Evolutionary conservation across 1,140 invertebrate genomes (phyloP).

Genomic region (Phortica variegata): DNA sequence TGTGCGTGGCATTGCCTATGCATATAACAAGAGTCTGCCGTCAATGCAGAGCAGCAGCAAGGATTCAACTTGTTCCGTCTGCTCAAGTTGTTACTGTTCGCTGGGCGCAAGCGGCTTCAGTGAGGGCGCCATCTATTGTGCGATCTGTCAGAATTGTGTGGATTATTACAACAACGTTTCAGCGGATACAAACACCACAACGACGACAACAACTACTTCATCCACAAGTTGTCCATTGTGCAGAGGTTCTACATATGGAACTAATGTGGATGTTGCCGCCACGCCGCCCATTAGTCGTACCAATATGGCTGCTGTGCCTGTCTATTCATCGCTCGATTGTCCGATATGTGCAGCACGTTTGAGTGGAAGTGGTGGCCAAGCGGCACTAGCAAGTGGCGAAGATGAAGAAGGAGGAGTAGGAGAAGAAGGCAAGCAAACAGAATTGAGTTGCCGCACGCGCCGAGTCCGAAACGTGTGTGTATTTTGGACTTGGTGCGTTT

Average conservation of each 20-base stretch:
- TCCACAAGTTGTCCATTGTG: slow-evolving; percentile 42
- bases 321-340: slow-evolving; percentile 38
- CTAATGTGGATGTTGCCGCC: slow-evolving; percentile 19
- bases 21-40: slow-evolving; percentile 38
- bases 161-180: slow-evolving; percentile 13
- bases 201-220: slow-evolving; percentile 30
- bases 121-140: slow-evolving; percentile 42
- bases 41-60: slow-evolving; percentile 20
- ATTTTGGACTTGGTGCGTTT: slow-evolving; percentile 5
- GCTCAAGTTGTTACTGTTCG: slow-evolving; percentile 35
- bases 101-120: slow-evolving; percentile 41
- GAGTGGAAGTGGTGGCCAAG: slow-evolving; percentile 5
- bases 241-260: no score
- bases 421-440: slow-evolving; percentile 53
- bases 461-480: slow-evolving; percentile 1
- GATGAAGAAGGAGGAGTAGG: not conserved
- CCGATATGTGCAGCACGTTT: slow-evolving; percentile 35
- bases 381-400: slow-evolving; percentile 18
- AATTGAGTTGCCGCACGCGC: slow-evolving; percentile 28
- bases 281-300: slow-evolving; percentile 15
- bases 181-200: slow-evolving; percentile 31
- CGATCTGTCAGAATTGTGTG: slow-evolving; percentile 43
- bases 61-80: slow-evolving; percentile 29
- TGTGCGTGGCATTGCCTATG: slow-evolving; percentile 60
- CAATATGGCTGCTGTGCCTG: no score